A percentile compares a stretch with the other conserved stretches of the same genome.
phyloP scores from a whole-genome alignment of 2,113 vertebrate genomes.

The Phrynosoma platyrhinos region DNA sequence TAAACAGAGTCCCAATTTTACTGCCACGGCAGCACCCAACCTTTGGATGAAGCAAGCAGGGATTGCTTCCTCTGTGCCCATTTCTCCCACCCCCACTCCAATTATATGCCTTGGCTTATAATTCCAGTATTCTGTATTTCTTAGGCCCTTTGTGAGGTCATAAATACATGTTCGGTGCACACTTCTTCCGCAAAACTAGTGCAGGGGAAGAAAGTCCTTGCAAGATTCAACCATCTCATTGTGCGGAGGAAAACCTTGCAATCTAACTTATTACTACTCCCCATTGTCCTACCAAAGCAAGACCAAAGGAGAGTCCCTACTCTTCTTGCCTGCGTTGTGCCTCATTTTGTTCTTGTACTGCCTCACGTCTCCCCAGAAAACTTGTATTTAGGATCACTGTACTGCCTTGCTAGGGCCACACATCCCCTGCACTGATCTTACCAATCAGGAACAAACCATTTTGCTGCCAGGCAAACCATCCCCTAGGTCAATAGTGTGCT shows the following conservation, averaged over 20 bases:
- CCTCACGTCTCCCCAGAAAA: neutral
- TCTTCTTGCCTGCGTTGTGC: neutral
- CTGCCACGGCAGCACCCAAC: neutral
- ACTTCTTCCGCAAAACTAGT: neutral
- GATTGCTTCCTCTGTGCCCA: neutral
- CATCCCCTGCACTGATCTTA: neutral
- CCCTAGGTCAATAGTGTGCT: no score
- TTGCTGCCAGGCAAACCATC: conserved; percentile 3
- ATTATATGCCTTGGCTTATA: neutral
- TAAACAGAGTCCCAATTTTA: neutral
- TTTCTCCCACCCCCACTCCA: neutral
- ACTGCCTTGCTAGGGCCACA: neutral
- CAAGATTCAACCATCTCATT: neutral
- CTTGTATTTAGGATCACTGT: neutral
- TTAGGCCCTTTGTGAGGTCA: conserved; percentile 11
- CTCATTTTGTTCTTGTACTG: neutral
- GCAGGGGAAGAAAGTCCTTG: neutral
- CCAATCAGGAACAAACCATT: neutral
- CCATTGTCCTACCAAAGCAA: neutral
- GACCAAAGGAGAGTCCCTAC: neutral
- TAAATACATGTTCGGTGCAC: neutral
- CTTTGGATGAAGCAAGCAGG: neutral
- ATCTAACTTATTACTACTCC: neutral
- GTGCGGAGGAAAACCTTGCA: neutral
- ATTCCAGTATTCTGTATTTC: neutral